Conservation (phyloP, 1,140 invertebrate genomes). For the Drosophila yakuba region DNA sequence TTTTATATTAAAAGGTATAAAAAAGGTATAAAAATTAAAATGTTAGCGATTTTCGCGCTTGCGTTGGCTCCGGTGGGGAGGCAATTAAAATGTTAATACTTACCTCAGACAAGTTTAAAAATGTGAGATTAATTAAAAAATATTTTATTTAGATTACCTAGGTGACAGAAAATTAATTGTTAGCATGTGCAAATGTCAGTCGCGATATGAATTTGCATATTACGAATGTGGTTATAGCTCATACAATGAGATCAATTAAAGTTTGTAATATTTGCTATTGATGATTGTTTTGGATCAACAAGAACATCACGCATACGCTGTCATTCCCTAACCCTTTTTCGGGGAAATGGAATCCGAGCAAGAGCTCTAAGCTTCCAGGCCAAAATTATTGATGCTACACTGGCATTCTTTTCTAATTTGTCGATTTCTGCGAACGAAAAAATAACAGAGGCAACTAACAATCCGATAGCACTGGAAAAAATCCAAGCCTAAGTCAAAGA, state of each 20-base stretch:
- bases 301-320: slow-evolving; percentile 60
- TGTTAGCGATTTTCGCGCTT: not conserved
- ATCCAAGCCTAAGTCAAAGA: not conserved
- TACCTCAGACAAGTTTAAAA: slow-evolving; percentile 5
- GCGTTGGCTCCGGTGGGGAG: slow-evolving; percentile 6
- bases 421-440: slow-evolving; percentile 32
- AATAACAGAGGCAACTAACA: slow-evolving; percentile 11
- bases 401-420: slow-evolving; percentile 44
- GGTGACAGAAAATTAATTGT: slow-evolving; percentile 50
- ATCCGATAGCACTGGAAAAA: slow-evolving; percentile 11
- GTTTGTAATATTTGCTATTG: slow-evolving; percentile 2
- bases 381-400: slow-evolving; percentile 43
- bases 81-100: slow-evolving; percentile 23
- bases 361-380: slow-evolving; percentile 29
- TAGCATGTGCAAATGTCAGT: slow-evolving; percentile 27
- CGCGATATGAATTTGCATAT: slow-evolving; percentile 35
- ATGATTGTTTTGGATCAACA: slow-evolving; percentile 14
- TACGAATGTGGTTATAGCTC: slow-evolving; percentile 14
- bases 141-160: slow-evolving; percentile 28
- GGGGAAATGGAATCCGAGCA: slow-evolving; percentile 44
- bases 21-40: no score
- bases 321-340: slow-evolving; percentile 56
- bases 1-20: no score
- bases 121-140: slow-evolving; percentile 30
- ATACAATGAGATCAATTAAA: slow-evolving; percentile 46